Base-by-base conservation (phyloP, 1,140 invertebrate genomes). In the Hyposmocoma kahamanoa region DNA sequence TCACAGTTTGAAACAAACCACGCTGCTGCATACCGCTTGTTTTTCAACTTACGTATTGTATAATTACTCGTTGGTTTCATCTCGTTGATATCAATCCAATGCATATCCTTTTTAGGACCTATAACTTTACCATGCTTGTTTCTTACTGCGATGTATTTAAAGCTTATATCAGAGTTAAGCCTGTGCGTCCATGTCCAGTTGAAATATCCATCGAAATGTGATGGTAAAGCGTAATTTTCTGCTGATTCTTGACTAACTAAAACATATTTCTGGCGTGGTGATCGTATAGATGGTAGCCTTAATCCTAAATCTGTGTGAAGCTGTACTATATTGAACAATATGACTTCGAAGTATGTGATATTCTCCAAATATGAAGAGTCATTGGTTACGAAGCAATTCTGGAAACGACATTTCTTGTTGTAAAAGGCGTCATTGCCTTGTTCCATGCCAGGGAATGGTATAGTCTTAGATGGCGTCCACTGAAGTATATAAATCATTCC, bases 1-100 rank as follows among this genome's bases (percentile, higher is more conserved):
- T 60, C 10, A 60, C 92, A 94, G 62, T 93, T 90, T 39, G 89
- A 90, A 1, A 91, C 90, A 50, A 92, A 88, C 90, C 91, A 92
- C 0, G 88, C 88, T 0, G 88, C 88, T 11, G 79, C 64, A 58
- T 79, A 86, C 3, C 47, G 81, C 50, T 87, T 86, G 10, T 45
- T 75, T 36, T 53, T 75, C 26, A 88, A 70, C 32, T 60, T 66
- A 4, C 51, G 17, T 50, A 69, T 73, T 3, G 67, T 47, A 10
- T 67, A 59, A 1, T 75, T 50, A 32, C 46, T 56, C 8, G 75
- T 47, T 10, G 72, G 62, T 11, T 59, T 44, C 72, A 84, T 81
- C 20, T 76, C 62, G 50, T 74, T 57, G n/a, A 51, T 5, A 49
- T 67, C 68, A 18, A 60, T 55, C 67, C 75, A 79, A 43, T 74